Percentiles rank a stretch among this genome's conserved stretches.
Conservation (phyloP, 1,140 invertebrate species). For the Drosophila tristis region DNA sequence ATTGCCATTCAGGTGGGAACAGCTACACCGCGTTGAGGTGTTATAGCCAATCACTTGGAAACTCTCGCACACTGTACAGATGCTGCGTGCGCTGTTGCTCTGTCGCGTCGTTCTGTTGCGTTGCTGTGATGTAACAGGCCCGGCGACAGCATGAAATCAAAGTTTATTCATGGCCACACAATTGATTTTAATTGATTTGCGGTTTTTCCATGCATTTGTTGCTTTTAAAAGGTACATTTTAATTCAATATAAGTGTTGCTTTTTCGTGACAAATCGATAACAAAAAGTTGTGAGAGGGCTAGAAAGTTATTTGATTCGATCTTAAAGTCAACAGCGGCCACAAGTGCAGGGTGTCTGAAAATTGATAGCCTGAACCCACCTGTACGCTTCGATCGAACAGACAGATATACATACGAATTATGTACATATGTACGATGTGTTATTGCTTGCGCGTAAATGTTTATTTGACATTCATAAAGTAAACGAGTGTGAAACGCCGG, state of each 20-base stretch:
- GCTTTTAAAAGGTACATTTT: slow-evolving; percentile 15
- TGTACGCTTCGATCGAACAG: slow-evolving; percentile 16
- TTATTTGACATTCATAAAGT: slow-evolving; percentile 50
- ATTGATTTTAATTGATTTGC: slow-evolving; percentile 41
- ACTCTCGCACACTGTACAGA: slow-evolving; percentile 10
- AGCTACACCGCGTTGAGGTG: slow-evolving; percentile 38
- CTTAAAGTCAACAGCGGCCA: not conserved
- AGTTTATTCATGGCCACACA: slow-evolving; percentile 27
- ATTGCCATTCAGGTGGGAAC: slow-evolving; percentile 37
- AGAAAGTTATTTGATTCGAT: slow-evolving; percentile 2
- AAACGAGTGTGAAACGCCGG: slow-evolving; percentile 33
- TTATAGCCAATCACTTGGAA: slow-evolving; percentile 48
- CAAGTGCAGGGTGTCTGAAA: slow-evolving; percentile 37
- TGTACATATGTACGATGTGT: not conserved
- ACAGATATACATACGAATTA: not conserved
- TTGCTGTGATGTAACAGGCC: slow-evolving; percentile 52
- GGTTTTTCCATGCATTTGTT: not conserved
- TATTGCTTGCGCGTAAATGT: not conserved
- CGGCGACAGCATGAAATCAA: slow-evolving; percentile 32
- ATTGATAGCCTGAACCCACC: slow-evolving; percentile 9
- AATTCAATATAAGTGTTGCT: slow-evolving; percentile 17
- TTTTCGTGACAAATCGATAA: slow-evolving; percentile 41
- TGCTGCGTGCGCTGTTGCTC: slow-evolving; percentile 23
- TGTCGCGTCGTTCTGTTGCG: no score
- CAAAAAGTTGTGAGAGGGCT: not conserved